Evolutionary conservation across 2,113 vertebrate species (phyloP), one percentile per base, ranked within the genome.

Genomic region (Erythrocercus mccallii): DNA sequence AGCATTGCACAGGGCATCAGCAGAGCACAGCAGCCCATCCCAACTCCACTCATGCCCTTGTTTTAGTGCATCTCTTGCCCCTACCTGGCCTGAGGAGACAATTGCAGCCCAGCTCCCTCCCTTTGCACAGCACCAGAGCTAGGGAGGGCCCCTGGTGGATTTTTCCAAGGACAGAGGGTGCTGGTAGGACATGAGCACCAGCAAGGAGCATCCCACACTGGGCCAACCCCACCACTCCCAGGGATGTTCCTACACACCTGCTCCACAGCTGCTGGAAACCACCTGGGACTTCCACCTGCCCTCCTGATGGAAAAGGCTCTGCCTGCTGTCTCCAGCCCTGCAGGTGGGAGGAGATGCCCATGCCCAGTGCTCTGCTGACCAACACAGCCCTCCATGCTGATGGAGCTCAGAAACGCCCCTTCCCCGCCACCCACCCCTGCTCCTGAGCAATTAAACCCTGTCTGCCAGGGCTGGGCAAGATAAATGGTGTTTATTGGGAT

Each of bases 401-500:
- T 1, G 44, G 53, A 8, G 42, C 44, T 33, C 70, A 40, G 80
- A 8, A 58, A 95, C 3, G 1, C 28, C 72, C 79, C 58, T 76
- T 71, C 66, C n/a, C 45, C 38, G 1, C 85, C 1, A 0, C 30
- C 69, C 5, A 0, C 62, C 35, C 27, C 33, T 6, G 35, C 35
- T 15, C 33, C 12, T 3, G 11, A 84, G 88, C 71, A 84, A 92
- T 96, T 91, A 91, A 85, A 92, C 57, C 44, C 53, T 61, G 12
- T 4, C 66, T 68, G 77, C 80, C 84, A 33, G 7, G 53, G 69
- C 81, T 54, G 57, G 82, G 21, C 35, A 68, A 84, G 83, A 95
- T 54, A 71, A 94, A 96, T 72, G 77, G 70, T 78, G 58, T 70
- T 92, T 91, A 69, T 71, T 38, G 23, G 89, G 91, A 83, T 91